Percentiles rank a stretch among this genome's conserved stretches.
These are phyloP conservation scores for Pygoscelis antarcticus DNA, from an alignment of 2,113 vertebrate species.

Conservation along the genomic window DNA sequence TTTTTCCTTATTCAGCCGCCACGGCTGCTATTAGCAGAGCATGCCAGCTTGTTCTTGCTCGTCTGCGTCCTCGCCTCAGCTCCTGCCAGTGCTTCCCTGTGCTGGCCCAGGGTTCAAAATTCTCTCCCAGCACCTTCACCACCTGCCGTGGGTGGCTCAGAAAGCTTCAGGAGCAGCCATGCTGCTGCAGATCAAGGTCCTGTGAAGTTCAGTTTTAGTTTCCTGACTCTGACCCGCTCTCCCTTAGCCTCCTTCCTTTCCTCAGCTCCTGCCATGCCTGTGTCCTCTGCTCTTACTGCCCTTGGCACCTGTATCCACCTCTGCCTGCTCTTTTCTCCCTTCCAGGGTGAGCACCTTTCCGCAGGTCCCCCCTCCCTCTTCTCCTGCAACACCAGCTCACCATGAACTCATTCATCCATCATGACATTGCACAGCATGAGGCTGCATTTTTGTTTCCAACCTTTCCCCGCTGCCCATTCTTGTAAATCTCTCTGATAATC, in stretches of 20 bases:
- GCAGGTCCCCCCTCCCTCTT: neutral
- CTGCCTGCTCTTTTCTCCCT: neutral
- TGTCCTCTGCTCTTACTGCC: neutral
- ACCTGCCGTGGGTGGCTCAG: neutral
- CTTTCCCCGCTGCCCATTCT: neutral
- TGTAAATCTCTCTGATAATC: neutral
- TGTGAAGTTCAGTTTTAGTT: neutral
- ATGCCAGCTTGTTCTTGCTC: neutral
- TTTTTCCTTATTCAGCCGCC: neutral
- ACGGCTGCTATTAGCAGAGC: neutral
- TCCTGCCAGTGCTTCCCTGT: neutral
- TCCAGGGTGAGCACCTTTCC: neutral
- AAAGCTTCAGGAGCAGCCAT: neutral
- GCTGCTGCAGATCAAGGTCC: neutral
- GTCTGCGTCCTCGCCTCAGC: neutral
- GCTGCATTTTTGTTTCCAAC: neutral
- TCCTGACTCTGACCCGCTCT: neutral
- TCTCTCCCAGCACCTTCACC: neutral
- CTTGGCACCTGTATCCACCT: fast-evolving
- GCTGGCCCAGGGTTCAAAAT: neutral
- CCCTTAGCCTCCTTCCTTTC: neutral
- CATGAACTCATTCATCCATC: neutral
- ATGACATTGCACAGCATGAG: neutral
- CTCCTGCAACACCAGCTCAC: neutral
- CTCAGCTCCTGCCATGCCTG: neutral